A percentile compares a stretch with the other conserved stretches of the same genome.
Conservation (phyloP, 2,113 vertebrate genomes). For the Pachyramphus minor region DNA sequence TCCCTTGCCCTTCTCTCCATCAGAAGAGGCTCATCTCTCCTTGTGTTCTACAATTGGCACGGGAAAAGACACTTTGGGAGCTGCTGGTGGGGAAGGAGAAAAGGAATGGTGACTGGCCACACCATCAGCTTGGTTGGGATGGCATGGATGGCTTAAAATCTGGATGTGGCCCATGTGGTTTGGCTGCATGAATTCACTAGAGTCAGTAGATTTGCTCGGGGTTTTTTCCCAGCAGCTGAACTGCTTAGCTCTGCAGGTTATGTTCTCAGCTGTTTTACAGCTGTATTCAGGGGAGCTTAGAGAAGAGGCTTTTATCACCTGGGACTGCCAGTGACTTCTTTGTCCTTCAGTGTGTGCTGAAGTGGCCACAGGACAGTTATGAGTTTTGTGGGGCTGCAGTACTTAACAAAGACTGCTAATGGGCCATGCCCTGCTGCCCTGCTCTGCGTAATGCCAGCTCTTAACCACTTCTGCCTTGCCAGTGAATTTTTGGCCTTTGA, state of each 20-base stretch:
- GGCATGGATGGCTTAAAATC: neutral
- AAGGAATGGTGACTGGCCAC: fast-evolving
- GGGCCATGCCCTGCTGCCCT: neutral
- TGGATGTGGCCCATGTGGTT: neutral
- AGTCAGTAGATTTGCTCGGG: neutral
- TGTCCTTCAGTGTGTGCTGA: neutral
- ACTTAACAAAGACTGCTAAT: neutral
- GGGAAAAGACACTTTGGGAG: neutral
- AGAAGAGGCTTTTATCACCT: neutral
- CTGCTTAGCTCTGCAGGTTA: neutral
- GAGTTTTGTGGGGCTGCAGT: neutral
- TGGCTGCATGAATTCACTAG: neutral
- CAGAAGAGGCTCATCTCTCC: neutral
- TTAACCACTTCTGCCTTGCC: neutral
- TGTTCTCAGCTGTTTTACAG: neutral
- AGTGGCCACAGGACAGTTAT: neutral
- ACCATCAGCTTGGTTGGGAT: neutral
- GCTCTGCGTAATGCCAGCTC: neutral
- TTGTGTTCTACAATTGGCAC: neutral
- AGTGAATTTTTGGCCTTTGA: neutral
- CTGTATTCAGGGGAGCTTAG: neutral
- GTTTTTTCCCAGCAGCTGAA: neutral
- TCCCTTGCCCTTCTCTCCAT: neutral
- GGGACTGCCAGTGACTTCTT: neutral
- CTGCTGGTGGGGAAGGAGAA: neutral